Base-by-base conservation (phyloP, 2,888 invertebrate genomes). In the Dorcus parallelipipedus region DNA sequence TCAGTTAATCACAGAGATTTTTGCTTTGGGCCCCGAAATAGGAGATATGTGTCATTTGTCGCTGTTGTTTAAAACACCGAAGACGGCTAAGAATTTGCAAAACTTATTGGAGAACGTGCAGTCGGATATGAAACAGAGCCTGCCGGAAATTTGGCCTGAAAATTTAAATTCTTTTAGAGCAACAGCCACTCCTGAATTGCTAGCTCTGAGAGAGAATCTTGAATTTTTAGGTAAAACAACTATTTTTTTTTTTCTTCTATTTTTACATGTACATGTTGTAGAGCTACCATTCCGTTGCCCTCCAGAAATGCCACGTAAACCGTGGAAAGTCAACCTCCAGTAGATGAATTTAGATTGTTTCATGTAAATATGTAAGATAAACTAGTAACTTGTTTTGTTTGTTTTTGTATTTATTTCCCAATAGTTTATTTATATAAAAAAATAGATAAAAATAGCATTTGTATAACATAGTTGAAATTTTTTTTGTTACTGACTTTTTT, bases 1-100 rank as follows among this genome's bases (percentile, higher is more conserved):
- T 70, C 83, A 83, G 60, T 79, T 88, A 26, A 83, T 90, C 49
- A 80, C 77, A 10, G 81, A 83, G 53, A 10, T 40, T 20, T 56
- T 45, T 33, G 10, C 9, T 6, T 40, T 56, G n/a, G 45, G 51
- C 3, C 9, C 47, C 6, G 56, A 56, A 8, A 17, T 56, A 9
- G 42, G 41, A 10, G 7, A 17, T 5, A 17, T 56, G 6, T 45
- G 51, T 10, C 38, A 38, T 6, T 4, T 56, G 40, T 38, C 51
- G 8, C 45, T 51, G 0, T 6, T 41, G 38, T 51, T 38, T 33
- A 51, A 56, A 51, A 8, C 14, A 8, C 14, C 47, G 10, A 9
- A 23, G 4, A 38, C 17, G 4, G 51, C 51, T 14, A 51, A 41
- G 23, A n/a, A 10, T 9, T 42, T 56, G 33, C 56, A 56, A 40